Conservation (phyloP, 2,888 invertebrate genomes). For the Tetheella fluctuosa region DNA sequence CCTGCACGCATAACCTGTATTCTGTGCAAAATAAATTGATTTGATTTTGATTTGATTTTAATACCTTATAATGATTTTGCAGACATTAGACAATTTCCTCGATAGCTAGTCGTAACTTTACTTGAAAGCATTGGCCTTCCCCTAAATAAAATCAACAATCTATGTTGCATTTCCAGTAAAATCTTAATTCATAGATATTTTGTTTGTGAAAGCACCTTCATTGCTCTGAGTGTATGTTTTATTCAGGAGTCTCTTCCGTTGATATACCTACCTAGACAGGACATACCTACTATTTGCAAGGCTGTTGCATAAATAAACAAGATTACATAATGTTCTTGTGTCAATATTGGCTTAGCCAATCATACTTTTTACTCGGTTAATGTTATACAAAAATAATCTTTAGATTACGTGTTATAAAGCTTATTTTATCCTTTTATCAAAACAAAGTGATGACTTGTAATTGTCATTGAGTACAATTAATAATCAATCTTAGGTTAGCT, state of each 20-base stretch:
- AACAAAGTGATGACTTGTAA: no score
- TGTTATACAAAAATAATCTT: neutral
- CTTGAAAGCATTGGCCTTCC: no score
- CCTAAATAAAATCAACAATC: neutral
- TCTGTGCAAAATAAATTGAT: no score
- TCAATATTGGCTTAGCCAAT: neutral
- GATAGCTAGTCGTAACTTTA: no score
- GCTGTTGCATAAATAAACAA: slow-evolving; percentile 10
- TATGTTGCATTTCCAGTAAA: slow-evolving; percentile 18
- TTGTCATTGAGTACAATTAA: no score
- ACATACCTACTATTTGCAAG: slow-evolving; percentile 14
- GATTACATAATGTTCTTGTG: neutral
- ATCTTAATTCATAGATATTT: slow-evolving; percentile 34
- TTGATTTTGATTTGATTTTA: no score
- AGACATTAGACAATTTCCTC: no score
- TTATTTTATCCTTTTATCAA: no score
- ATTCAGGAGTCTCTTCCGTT: slow-evolving; percentile 46
- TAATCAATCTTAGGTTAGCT: no score
- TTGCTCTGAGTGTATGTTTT: slow-evolving; percentile 58
- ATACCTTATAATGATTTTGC: no score
- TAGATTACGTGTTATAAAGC: no score
- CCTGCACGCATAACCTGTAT: no score
- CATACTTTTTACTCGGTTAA: neutral
- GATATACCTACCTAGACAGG: slow-evolving; percentile 13
- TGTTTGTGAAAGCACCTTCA: slow-evolving; percentile 50